Percentiles rank a stretch among this genome's conserved stretches.
Evolutionary conservation across 2,113 vertebrate genomes (phyloP).

Genomic region (Nyctereutes procyonoides): DNA sequence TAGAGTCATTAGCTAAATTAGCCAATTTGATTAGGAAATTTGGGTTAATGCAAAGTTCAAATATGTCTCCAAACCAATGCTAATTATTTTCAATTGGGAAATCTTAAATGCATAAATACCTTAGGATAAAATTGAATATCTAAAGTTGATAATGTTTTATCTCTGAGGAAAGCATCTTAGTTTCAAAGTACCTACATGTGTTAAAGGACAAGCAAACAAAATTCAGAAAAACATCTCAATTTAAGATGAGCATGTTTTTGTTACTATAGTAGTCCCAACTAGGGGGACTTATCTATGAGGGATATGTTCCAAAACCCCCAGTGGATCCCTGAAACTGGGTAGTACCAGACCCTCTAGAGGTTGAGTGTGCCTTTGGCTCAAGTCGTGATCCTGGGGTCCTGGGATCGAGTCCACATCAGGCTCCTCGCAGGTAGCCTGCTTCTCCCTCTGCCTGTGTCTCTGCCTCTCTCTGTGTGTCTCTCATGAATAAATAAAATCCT

Average conservation of each 20-base stretch:
- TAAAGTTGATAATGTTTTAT: neutral
- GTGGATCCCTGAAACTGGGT: neutral
- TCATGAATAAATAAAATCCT: no score
- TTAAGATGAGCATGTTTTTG: slow-evolving; percentile 16
- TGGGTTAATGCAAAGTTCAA: slow-evolving; percentile 8
- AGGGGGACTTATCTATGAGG: neutral
- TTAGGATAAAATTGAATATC: neutral
- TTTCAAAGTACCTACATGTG: neutral
- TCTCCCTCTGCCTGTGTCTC: no score
- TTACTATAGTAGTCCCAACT: neutral
- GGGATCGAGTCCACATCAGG: no score
- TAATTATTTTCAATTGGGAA: slow-evolving; percentile 43
- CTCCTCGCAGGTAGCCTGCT: no score
- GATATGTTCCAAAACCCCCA: neutral
- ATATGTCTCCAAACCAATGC: neutral
- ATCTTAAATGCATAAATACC: neutral
- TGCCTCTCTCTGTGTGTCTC: no score
- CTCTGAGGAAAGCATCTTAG: neutral
- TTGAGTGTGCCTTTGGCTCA: no score
- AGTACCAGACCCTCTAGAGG: neutral
- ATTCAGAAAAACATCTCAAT: neutral
- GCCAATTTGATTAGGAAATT: slow-evolving; percentile 9
- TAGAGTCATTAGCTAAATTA: slow-evolving; percentile 34
- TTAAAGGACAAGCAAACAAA: slow-evolving; percentile 9
- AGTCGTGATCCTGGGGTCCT: no score